A percentile compares a stretch with the other conserved stretches of the same genome.
phyloP scores from a whole-genome alignment of 2,113 vertebrate genomes.

The Melanocharis versteri region DNA sequence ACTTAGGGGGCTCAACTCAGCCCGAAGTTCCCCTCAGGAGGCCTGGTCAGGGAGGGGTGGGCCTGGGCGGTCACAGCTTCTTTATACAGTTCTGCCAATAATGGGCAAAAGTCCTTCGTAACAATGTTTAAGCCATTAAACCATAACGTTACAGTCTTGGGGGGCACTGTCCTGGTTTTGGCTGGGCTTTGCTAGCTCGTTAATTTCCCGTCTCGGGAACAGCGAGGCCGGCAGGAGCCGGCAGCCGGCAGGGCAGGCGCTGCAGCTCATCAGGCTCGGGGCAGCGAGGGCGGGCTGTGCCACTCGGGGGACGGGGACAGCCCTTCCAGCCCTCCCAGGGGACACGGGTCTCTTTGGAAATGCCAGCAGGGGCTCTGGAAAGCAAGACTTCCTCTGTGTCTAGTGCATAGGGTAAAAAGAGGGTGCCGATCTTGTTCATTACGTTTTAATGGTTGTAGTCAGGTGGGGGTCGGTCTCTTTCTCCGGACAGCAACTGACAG shows the following conservation, averaged over 20 bases:
- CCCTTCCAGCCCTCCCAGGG: neutral
- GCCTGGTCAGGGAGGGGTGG: neutral
- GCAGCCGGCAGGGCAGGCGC: neutral
- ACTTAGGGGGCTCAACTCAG: neutral
- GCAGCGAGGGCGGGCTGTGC: neutral
- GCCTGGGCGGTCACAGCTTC: neutral
- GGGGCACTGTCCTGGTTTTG: neutral
- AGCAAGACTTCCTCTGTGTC: neutral
- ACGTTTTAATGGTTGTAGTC: too few relatives aligned
- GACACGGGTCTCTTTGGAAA: too few relatives aligned
- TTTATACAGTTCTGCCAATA: neutral
- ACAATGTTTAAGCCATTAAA: neutral
- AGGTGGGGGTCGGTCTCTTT: too few relatives aligned
- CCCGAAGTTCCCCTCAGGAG: neutral
- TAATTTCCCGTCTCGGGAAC: rapidly evolving
- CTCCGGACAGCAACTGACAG: too few relatives aligned
- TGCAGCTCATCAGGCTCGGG: neutral
- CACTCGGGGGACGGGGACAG: rapidly evolving
- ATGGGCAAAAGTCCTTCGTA: neutral
- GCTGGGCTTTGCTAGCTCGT: neutral
- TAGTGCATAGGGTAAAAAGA: neutral
- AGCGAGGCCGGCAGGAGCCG: neutral
- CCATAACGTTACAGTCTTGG: too few relatives aligned
- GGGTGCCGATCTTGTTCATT: neutral
- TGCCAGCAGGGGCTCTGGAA: neutral